phyloP scores from a whole-genome alignment of 2,113 vertebrate genomes.

The Phocoena sinus region DNA sequence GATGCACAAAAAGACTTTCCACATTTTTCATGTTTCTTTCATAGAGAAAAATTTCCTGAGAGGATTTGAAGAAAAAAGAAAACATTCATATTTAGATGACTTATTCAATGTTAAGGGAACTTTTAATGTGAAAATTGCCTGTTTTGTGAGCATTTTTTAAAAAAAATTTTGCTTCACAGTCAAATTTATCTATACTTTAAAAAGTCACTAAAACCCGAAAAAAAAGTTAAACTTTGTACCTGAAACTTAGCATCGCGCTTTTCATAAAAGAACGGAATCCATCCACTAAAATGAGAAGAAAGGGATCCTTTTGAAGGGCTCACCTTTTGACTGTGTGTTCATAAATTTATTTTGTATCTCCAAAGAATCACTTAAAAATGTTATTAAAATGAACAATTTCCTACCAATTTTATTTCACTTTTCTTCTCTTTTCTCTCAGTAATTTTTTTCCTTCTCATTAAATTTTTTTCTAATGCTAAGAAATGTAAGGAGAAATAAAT shows the following conservation, averaged over 20 bases:
- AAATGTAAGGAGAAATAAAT: background rate
- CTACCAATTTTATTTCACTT: constrained; percentile 2
- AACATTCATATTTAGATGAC: background rate
- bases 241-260: background rate
- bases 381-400: background rate
- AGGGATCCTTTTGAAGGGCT: background rate
- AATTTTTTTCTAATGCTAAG: background rate
- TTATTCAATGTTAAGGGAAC: background rate
- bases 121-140: background rate
- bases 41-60: background rate
- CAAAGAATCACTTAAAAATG: background rate
- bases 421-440: background rate
- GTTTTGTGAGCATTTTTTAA: background rate
- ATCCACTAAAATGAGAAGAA: background rate
- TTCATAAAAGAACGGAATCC: background rate
- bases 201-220: background rate
- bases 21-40: background rate
- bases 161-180: background rate
- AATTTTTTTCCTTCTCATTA: background rate
- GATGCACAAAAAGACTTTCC: background rate
- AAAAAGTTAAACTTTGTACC: background rate
- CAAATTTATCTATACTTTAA: background rate
- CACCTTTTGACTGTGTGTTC: background rate
- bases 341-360: background rate
- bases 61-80: background rate